A percentile compares a stretch with the other conserved stretches of the same genome.
These are phyloP conservation scores for Percina caprodes DNA, from an alignment of 2,113 vertebrate genomes.

Conservation along the genomic window DNA sequence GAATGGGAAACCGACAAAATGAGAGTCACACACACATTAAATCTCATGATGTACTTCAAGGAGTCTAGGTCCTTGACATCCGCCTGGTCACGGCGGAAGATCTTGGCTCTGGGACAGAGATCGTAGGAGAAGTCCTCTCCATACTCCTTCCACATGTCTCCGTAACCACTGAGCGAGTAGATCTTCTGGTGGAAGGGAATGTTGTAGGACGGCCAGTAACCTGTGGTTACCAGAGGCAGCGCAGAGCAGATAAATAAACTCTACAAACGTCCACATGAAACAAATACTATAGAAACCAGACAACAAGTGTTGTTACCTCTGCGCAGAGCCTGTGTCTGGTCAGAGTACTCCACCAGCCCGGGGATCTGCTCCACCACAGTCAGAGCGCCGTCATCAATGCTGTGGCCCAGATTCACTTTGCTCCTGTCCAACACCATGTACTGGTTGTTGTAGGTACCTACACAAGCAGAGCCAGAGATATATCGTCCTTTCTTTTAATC, in stretches of 20 bases:
- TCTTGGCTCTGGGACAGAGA: conserved; percentile 93
- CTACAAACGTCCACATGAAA: background rate
- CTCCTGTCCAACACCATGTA: conserved; percentile 94
- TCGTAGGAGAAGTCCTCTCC: conserved; percentile 94
- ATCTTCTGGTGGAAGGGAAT: conserved; percentile 92
- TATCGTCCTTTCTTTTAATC: background rate
- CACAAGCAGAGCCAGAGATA: background rate
- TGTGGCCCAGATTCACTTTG: conserved; percentile 84
- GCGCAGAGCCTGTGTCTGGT: conserved; percentile 90
- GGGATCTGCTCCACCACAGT: conserved; percentile 94
- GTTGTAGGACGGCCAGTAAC: conserved; percentile 97
- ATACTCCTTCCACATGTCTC: conserved; percentile 79
- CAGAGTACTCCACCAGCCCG: conserved; percentile 89
- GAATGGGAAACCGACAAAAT: background rate
- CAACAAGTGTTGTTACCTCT: conserved; percentile 81
- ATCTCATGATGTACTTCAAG: conserved; percentile 94
- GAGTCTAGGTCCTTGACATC: conserved; percentile 85
- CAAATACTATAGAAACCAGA: background rate
- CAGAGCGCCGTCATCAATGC: conserved; percentile 85
- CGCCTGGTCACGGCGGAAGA: conserved; percentile 93
- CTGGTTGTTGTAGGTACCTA: conserved; percentile 95
- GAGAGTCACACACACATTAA: conserved; percentile 87
- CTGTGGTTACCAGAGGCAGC: conserved; percentile 67
- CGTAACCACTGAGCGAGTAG: conserved; percentile 91
- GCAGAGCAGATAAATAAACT: rapidly evolving